Percentiles rank a stretch among this genome's conserved stretches.
Conservation (phyloP, 1,140 invertebrate species). For the Apis laboriosa region DNA sequence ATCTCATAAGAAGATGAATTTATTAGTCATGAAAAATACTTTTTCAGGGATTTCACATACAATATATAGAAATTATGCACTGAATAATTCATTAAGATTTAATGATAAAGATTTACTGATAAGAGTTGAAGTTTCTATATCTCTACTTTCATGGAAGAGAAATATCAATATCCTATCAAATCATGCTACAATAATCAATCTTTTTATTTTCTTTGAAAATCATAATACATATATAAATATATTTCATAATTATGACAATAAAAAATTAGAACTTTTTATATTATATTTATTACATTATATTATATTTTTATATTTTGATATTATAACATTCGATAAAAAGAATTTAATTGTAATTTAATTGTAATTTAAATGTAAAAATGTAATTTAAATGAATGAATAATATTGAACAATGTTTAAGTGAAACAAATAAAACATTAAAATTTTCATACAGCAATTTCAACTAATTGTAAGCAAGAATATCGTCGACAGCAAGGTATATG, state of each 20-base stretch:
- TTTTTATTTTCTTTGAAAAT: too few relatives aligned
- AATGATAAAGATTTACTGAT: neutral
- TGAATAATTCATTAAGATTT: slow-evolving; percentile 29
- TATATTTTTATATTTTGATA: too few relatives aligned
- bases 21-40: neutral
- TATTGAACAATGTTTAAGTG: neutral
- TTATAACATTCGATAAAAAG: too few relatives aligned
- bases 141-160: neutral
- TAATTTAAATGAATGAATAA: too few relatives aligned
- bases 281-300: too few relatives aligned
- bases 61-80: slow-evolving; percentile 14
- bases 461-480: neutral
- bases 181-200: too few relatives aligned
- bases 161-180: too few relatives aligned
- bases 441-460: neutral
- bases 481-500: neutral
- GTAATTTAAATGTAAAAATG: too few relatives aligned
- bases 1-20: neutral
- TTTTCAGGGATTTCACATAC: neutral
- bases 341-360: too few relatives aligned
- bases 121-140: neutral
- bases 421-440: neutral
- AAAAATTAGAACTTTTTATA: too few relatives aligned
- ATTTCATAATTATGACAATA: too few relatives aligned
- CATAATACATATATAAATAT: too few relatives aligned